Evolutionary conservation across 2,113 vertebrate genomes (phyloP).

Genomic region (Peromyscus polionotus): DNA sequence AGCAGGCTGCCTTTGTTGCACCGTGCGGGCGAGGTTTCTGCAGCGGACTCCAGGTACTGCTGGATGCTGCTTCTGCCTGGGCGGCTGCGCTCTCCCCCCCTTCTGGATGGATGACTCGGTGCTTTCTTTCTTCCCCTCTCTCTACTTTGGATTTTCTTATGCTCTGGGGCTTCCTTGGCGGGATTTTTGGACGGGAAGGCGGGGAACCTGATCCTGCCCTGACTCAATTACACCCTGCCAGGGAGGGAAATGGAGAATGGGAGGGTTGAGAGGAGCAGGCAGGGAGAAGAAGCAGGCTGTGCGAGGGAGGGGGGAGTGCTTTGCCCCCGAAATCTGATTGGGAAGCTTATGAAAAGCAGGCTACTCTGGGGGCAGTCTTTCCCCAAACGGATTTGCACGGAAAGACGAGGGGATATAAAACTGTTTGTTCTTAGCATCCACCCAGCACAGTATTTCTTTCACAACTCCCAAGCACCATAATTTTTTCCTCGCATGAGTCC

Average conservation of each 20-base stretch:
- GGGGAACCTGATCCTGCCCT: slow-evolving; percentile 85
- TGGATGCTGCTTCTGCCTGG: slow-evolving; percentile 39
- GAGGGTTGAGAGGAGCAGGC: slow-evolving; percentile 59
- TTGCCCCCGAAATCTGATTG: slow-evolving; percentile 80
- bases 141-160: slow-evolving; percentile 36
- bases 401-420: background rate
- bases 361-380: slow-evolving; percentile 78
- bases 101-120: slow-evolving; percentile 1
- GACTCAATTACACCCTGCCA: slow-evolving; percentile 77
- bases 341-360: slow-evolving; percentile 77
- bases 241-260: slow-evolving; percentile 67
- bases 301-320: slow-evolving; percentile 72
- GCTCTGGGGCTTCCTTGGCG: slow-evolving; percentile 68
- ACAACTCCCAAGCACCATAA: background rate
- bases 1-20: slow-evolving; percentile 49
- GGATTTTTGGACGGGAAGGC: slow-evolving; percentile 83
- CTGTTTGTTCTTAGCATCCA: background rate
- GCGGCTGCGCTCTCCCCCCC: slow-evolving; percentile 31
- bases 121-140: slow-evolving; percentile 40
- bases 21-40: slow-evolving; percentile 20
- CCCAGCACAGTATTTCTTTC: background rate
- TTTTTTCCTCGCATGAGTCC: background rate
- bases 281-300: slow-evolving; percentile 64
- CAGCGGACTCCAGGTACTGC: slow-evolving; percentile 38
- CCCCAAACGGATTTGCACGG: background rate